Percentiles rank a stretch among this genome's conserved stretches.
phyloP scores from a whole-genome alignment of 2,888 invertebrate species.

The Tricholauxania praeusta region DNA sequence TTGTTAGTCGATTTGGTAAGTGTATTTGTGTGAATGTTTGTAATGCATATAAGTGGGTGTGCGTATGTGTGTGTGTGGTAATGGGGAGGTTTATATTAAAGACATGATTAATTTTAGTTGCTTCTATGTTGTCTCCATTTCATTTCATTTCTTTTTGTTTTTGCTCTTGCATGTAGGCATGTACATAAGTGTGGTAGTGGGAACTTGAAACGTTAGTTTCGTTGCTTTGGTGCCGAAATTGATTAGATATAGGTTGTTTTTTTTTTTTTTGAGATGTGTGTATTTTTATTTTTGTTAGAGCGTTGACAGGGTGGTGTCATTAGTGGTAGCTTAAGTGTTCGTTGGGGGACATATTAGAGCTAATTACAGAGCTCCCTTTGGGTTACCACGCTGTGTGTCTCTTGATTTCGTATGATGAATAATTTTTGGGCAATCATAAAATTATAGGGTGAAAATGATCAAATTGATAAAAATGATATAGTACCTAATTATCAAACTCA shows the following conservation, averaged over 20 bases:
- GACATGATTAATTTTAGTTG: slow-evolving; percentile 33
- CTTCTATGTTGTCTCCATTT: neutral
- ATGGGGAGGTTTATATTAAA: slow-evolving; percentile 25
- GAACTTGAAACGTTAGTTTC: slow-evolving; percentile 15
- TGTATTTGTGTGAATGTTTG: neutral
- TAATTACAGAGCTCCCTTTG: slow-evolving; percentile 5
- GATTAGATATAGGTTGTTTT: slow-evolving; percentile 42
- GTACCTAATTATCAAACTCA: neutral
- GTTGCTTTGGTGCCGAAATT: slow-evolving; percentile 39
- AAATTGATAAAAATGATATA: neutral
- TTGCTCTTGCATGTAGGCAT: neutral
- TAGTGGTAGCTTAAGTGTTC: slow-evolving; percentile 20
- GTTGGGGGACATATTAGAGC: slow-evolving; percentile 11
- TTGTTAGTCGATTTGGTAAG: neutral
- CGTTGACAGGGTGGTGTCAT: neutral
- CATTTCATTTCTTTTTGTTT: neutral
- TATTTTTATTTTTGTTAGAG: neutral
- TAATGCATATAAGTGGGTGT: neutral
- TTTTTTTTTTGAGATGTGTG: too few species aligned
- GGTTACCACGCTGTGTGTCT: slow-evolving; percentile 1
- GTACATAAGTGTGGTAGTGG: slow-evolving; percentile 34
- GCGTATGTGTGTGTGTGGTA: slow-evolving; percentile 7
- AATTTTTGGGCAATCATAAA: neutral
- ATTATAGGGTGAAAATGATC: slow-evolving; percentile 1
- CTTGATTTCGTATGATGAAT: neutral